Evolutionary conservation across 1,140 invertebrate genomes (phyloP), one percentile per base, ranked within the genome.

Genomic region (Sipha flava): DNA sequence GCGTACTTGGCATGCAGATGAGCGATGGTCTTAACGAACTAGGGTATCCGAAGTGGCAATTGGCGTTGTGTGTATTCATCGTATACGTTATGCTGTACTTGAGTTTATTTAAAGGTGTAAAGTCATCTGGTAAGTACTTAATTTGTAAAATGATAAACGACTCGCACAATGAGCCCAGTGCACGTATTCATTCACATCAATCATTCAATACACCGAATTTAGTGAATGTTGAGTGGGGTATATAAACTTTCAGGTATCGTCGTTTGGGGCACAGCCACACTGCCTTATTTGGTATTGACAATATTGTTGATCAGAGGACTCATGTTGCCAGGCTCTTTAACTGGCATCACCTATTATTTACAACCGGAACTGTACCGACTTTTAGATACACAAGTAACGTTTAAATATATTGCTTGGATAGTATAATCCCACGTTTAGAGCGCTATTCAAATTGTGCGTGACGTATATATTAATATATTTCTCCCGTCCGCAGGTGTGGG

Each of bases 291-390:
- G 26, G 91, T 94, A 18, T 85, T 94, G 10, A 89, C 90, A 0
- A 91, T 93, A 64, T 86, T 94, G 7, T 85, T 94, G 16, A 87
- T 90, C 1, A 84, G 92, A 81, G 92, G 92, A 3, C 85, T 92
- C 2, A 87, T 92, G 83, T 85, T 94, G 40, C 93, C 93, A 0
- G 95, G 95, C 5, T 92, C 94, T 0, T 87, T 89, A 0, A 88
- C 90, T 29, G 95, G 95, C 21, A 94, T 97, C 54, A 88, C 89
- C 18, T 96, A 95, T 86, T 96, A 96, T 85, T 86, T 96, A 54
- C 89, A 91, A 59, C 95, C 95, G 0, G 90, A 95, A 84, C 89
- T 96, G 29, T 88, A 88, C 2, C 89, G 90, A 81, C 86, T 94
- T 16, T 88, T 87, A 81, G 89, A 92, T 81, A 91, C 91, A 6